Base-by-base conservation (phyloP, 1,140 invertebrate genomes). In the Drosophila sp. region DNA sequence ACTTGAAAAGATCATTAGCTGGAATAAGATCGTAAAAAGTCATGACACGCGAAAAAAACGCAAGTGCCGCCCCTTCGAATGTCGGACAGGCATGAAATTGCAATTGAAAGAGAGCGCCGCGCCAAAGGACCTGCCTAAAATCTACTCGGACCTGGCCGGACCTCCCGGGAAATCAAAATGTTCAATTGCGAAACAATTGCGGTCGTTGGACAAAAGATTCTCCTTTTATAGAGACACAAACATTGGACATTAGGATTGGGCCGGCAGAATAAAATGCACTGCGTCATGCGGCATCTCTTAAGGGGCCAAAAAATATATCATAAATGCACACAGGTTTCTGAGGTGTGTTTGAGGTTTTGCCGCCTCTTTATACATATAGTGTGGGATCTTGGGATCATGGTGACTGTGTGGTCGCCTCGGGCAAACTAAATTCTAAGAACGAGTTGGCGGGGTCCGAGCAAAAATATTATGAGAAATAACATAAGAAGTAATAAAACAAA, bases 401-500 rank as follows among this genome's bases (percentile, higher is more conserved):
- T 27, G 7, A 50, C 57, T 77, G 81, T 76, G 81, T 84, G 81
- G 81, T 77, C 82, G 80, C 32, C 30, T 62, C 35, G 47, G 64
- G 58, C 38, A 65, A 55, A 66, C 33, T 38, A 41, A 71, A 63
- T 86, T 86, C 83, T 40, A 50, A 40, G 83, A 86, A 86, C 68
- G 35, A 38, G 35, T 38, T 38, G 35, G 35, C 35, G 63, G 72
- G 68, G 60, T 65, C 65, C 69, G 62, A 70, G 83, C 84, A 56
- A 86, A 86, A 86, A 86, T 86, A 89, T 86, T 86, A 70, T 89
- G 84, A 86, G 83, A 86, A 86, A 86, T 67, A 86, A 86, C 82
- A 86, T 25, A 29, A 29, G 80, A 71, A 82, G 75, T 76, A 72
- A 82, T 82, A 73, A 76, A 86, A 72, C 63, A 78, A 77, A 72